These are phyloP conservation scores for Dipodomys ordii DNA, from an alignment of 2,113 vertebrate species.

Conservation along the genomic window DNA sequence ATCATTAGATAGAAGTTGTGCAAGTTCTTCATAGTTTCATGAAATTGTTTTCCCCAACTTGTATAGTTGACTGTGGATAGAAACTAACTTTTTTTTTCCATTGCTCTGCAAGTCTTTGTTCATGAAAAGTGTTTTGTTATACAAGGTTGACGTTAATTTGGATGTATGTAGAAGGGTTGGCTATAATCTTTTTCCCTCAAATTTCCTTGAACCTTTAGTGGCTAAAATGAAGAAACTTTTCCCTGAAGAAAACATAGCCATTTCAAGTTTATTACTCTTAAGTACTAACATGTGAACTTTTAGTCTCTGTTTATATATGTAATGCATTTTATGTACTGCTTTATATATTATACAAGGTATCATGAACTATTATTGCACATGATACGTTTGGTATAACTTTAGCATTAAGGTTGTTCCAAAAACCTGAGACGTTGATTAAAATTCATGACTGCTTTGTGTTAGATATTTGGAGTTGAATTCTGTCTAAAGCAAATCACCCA, in stretches of 20 bases:
- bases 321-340: conserved; percentile 75
- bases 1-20: conserved; percentile 48
- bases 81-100: conserved; percentile 53
- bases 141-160: conserved; percentile 47
- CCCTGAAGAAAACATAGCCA: conserved; percentile 64
- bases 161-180: conserved; percentile 50
- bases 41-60: conserved; percentile 57
- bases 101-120: conserved; percentile 61
- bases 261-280: conserved; percentile 74
- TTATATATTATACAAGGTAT: conserved; percentile 75
- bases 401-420: conserved; percentile 62
- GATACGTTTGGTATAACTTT: conserved; percentile 71
- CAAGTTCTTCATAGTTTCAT: conserved; percentile 59
- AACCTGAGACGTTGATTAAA: conserved; percentile 71
- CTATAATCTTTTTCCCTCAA: conserved; percentile 72
- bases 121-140: conserved; percentile 43
- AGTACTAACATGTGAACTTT: conserved; percentile 75
- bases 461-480: conserved; percentile 71
- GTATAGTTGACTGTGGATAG: conserved; percentile 22
- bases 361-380: conserved; percentile 68
- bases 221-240: conserved; percentile 68
- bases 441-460: conserved; percentile 72
- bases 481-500: conserved; percentile 65
- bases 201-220: conserved; percentile 75
- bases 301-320: conserved; percentile 76